Conservation (phyloP, 92 coral and sea anemone genomes). For the Parazoanthus swiftii region DNA sequence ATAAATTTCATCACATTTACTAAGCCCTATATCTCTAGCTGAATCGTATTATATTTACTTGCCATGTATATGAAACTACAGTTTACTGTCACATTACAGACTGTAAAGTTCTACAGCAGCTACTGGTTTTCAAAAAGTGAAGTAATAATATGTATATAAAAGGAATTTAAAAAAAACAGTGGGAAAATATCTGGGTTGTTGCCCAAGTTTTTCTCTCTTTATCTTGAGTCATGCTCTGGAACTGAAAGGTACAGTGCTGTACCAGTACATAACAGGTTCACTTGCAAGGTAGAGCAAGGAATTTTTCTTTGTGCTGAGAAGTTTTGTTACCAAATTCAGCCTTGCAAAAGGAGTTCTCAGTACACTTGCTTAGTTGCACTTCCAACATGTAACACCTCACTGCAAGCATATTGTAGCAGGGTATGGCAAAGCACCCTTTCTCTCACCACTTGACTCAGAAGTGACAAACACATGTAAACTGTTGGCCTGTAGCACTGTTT, state of each 20-base stretch:
- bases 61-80: neutral
- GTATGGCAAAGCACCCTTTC: too few species aligned
- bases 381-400: neutral
- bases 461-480: too few species aligned
- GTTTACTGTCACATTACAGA: neutral
- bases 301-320: neutral
- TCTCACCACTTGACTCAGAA: too few species aligned
- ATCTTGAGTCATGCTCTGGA: neutral
- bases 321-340: neutral
- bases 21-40: too few species aligned
- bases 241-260: neutral
- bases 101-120: neutral
- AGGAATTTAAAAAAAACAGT: neutral
- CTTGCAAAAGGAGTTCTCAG: neutral
- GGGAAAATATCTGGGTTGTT: neutral
- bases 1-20: too few species aligned
- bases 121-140: neutral
- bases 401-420: neutral
- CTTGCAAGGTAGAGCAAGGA: neutral
- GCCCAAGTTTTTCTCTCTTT: neutral
- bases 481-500: neutral
- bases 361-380: neutral
- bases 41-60: neutral
- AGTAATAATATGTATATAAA: too few species aligned
- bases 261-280: neutral